Percentiles rank a stretch among this genome's conserved stretches.
Evolutionary conservation across 2,113 vertebrate species (phyloP).

Genomic region (Pseudonaja textilis): DNA sequence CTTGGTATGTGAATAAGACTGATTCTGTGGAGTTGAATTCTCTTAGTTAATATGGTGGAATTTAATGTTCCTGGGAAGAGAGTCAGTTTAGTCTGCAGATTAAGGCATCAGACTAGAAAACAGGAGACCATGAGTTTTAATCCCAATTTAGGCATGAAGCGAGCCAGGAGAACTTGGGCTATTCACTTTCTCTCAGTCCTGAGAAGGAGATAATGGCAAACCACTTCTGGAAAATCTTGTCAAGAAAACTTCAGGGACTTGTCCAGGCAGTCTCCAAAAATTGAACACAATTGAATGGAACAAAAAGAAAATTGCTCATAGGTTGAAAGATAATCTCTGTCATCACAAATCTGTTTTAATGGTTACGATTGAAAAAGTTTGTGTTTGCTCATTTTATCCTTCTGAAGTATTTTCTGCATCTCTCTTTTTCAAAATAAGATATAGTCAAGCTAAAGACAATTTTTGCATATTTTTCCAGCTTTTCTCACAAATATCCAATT

Average conservation of each 20-base stretch:
- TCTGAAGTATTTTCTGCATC: background rate
- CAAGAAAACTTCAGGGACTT: background rate
- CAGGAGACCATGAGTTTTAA: background rate
- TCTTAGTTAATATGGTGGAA: background rate
- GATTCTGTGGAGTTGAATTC: background rate
- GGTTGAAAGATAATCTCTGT: background rate
- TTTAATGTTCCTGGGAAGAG: background rate
- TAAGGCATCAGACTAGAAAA: background rate
- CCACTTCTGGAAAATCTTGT: background rate
- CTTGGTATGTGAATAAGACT: background rate
- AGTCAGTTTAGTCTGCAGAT: background rate
- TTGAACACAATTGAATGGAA: background rate
- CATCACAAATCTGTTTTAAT: background rate
- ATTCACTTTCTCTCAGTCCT: background rate
- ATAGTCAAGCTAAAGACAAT: background rate
- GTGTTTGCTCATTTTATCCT: background rate
- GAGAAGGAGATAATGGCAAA: background rate
- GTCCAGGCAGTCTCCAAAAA: background rate
- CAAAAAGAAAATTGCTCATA: background rate
- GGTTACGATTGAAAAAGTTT: background rate
- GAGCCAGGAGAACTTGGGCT: background rate
- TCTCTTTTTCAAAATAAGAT: background rate
- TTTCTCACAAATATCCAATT: background rate
- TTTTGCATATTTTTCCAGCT: background rate
- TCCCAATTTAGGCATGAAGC: background rate